These are phyloP conservation scores for Neodiprion virginianus DNA, from an alignment of 1,140 invertebrate genomes.

Conservation along the genomic window DNA sequence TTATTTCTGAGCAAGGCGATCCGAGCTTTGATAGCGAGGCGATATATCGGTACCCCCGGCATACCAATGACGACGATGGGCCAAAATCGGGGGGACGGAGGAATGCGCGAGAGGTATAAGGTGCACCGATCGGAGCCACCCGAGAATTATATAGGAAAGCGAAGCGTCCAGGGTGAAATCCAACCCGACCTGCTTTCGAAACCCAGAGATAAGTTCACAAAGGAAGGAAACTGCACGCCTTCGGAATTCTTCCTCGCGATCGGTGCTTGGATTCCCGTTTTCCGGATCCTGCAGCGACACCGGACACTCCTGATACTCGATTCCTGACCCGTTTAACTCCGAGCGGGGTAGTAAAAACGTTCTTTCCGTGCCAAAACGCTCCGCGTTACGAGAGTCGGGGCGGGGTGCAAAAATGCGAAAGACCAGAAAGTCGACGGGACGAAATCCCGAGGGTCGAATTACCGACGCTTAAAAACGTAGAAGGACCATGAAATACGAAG, in stretches of 20 bases:
- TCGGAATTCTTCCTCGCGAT: background rate
- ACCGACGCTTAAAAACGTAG: too few species aligned
- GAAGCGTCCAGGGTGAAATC: background rate
- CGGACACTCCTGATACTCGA: background rate
- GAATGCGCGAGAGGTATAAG: background rate
- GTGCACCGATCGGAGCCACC: background rate
- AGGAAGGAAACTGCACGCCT: constrained; percentile 1
- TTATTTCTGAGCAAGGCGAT: background rate
- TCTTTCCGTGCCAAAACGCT: too few species aligned
- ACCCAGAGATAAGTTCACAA: constrained; percentile 1
- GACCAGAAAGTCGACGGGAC: too few species aligned
- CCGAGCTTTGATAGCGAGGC: background rate
- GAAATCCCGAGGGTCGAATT: too few species aligned
- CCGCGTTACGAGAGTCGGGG: too few species aligned
- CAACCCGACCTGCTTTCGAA: constrained; percentile 1
- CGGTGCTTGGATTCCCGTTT: background rate
- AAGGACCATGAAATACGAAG: too few species aligned
- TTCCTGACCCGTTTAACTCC: background rate
- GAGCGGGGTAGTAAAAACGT: too few species aligned
- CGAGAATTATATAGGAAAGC: background rate
- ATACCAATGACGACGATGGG: background rate
- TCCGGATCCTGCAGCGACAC: background rate
- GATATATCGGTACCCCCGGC: background rate
- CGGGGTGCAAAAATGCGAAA: too few species aligned
- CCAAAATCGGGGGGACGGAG: background rate